Evolutionary conservation across 2,797 vertebrate species (phyloP), one percentile per base, ranked within the genome.

Genomic region (Chromobotia macracanthus): DNA sequence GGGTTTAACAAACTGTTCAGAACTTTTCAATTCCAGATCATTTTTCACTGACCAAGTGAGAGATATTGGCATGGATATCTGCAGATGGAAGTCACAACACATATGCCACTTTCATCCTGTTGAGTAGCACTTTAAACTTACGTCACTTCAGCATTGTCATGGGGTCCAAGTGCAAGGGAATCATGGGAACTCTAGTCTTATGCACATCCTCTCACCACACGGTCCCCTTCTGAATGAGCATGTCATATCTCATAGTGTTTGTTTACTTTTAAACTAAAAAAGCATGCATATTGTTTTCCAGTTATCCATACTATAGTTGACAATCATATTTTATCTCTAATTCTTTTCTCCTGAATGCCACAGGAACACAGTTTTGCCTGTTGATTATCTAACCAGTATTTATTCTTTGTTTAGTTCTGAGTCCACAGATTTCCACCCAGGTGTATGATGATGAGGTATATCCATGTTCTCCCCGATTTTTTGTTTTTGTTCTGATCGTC

Each of bases 111-210:
- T 72, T 86, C 80, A 80, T 82, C 77, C 71, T 84, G 48, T 84
- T 73, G 55, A 73, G 78, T 80, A 87, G 87, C 87, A 88, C 86
- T 88, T 87, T 89, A 87, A 83, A 83, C 74, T 61, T 80, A 23
- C 23, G 70, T 79, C 77, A 83, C 77, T 80, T 82, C 84, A 85
- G 77, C 75, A 69, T 84, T 78, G 50, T 73, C 53, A 81, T 68
- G 81, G 80, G 77, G 82, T 80, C 80, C 67, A 71, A 80, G 64
- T 78, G 83, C 82, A 86, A 84, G 76, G 77, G 72, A 82, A 72
- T 83, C 64, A 83, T 85, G 83, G 79, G 77, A 85, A 79, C 61
- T 63, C 60, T 85, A 81, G 82, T 87, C 81, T 84, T 84, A 82
- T 84, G 83, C 83, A 83, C 83, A 80, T 78, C 71, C 68, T 25